Evolutionary conservation across 1,140 invertebrate genomes (phyloP).

Genomic region (Dendrolimus punctatus): DNA sequence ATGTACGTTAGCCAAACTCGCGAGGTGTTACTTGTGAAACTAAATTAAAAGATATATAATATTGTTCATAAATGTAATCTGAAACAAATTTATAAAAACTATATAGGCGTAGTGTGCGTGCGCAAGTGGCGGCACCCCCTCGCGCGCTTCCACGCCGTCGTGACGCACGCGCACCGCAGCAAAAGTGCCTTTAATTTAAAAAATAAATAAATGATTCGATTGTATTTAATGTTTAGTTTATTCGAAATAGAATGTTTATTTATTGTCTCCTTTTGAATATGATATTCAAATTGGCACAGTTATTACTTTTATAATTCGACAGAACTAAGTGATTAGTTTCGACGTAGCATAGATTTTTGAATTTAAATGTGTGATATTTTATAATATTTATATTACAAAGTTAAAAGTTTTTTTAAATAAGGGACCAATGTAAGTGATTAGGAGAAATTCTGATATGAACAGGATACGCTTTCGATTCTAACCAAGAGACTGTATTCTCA

Average conservation of each 20-base stretch:
- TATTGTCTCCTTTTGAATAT: slow-evolving; percentile 67
- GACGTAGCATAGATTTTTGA: slow-evolving; percentile 63
- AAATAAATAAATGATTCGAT: slow-evolving; percentile 50
- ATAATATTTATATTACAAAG: slow-evolving; percentile 71
- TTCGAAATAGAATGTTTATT: slow-evolving; percentile 67
- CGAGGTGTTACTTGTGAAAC: slow-evolving; percentile 45
- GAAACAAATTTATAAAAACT: slow-evolving; percentile 31
- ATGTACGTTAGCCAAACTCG: slow-evolving; percentile 43
- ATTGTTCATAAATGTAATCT: slow-evolving; percentile 15
- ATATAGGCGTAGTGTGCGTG: slow-evolving; percentile 18
- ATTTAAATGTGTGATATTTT: slow-evolving; percentile 71
- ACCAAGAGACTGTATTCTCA: slow-evolving; percentile 45
- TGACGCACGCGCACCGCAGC: slow-evolving; percentile 24
- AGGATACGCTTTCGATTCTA: slow-evolving; percentile 43
- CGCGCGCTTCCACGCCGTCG: slow-evolving; percentile 46
- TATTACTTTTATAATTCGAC: slow-evolving; percentile 68
- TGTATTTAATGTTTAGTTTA: slow-evolving; percentile 70
- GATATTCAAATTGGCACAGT: slow-evolving; percentile 67
- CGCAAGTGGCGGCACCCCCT: slow-evolving; percentile 25
- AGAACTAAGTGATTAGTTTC: slow-evolving; percentile 62
- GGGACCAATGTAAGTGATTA: slow-evolving; percentile 69
- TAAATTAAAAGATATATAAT: slow-evolving; percentile 34
- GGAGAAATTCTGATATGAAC: slow-evolving; percentile 63
- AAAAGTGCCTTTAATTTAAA: slow-evolving; percentile 65
- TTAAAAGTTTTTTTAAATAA: slow-evolving; percentile 68